Evolutionary conservation across 2,113 vertebrate genomes (phyloP).

Genomic region (Sphyrna mokarran): DNA sequence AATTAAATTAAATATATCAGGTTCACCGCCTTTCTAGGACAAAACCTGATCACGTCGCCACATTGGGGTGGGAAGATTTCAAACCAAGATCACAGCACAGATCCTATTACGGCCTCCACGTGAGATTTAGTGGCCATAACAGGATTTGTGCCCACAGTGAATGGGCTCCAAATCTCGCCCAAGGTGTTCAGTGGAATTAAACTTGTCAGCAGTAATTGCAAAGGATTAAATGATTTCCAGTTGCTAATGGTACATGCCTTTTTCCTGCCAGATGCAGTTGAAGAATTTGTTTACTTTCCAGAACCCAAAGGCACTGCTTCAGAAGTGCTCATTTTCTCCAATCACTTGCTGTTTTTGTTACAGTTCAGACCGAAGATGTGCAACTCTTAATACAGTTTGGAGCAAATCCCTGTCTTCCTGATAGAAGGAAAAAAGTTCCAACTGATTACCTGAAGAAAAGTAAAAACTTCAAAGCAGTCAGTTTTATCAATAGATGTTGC

Average conservation of each 20-base stretch:
- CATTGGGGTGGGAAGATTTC: no score
- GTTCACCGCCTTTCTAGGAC: no score
- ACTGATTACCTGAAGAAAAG: constrained; percentile 60
- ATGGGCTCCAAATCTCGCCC: no score
- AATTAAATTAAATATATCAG: no score
- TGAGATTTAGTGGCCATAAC: no score
- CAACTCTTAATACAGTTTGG: constrained; percentile 60
- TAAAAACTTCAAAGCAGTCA: constrained; percentile 61
- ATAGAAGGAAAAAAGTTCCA: constrained; percentile 47
- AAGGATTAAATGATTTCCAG: neutral
- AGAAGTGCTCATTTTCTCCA: neutral
- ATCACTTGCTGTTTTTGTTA: constrained; percentile 20
- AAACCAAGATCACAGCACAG: no score
- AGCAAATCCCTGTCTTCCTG: constrained; percentile 56
- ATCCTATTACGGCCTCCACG: no score
- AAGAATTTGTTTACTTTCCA: neutral
- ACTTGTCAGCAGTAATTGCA: neutral
- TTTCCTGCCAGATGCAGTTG: neutral
- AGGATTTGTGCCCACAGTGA: no score
- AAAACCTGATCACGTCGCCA: no score
- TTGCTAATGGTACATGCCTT: neutral
- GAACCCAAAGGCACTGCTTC: neutral
- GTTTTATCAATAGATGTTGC: constrained; percentile 53
- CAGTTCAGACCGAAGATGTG: constrained; percentile 65
- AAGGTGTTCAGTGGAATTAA: neutral